These are phyloP conservation scores for Eonycteris spelaea DNA, from an alignment of 2,113 vertebrate genomes.

Conservation along the genomic window DNA sequence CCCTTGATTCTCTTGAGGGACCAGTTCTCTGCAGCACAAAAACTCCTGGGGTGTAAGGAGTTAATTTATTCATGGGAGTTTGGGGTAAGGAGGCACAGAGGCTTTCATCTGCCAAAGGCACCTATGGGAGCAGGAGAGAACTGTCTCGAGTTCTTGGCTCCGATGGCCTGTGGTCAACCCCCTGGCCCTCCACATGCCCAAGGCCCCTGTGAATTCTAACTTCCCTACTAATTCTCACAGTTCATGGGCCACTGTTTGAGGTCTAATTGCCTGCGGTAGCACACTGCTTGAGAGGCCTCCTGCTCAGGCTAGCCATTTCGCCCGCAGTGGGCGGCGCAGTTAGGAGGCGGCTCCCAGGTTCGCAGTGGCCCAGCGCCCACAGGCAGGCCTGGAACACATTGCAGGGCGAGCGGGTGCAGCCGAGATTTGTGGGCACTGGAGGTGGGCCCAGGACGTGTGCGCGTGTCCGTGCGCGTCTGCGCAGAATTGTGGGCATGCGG, in stretches of 20 bases:
- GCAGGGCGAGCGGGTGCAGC: not conserved
- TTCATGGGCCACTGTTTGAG: not conserved
- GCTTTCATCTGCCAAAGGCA: not conserved
- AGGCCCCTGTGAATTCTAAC: not conserved
- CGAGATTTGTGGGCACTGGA: fast-evolving
- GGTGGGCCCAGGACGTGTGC: not conserved
- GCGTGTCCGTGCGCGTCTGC: fast-evolving
- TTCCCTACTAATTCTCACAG: not conserved
- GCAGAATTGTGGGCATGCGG: not conserved
- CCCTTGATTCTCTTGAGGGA: not conserved
- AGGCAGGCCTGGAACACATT: not conserved
- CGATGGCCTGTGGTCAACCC: fast-evolving
- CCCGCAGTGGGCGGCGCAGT: not conserved
- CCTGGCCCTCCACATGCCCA: fast-evolving
- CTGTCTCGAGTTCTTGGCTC: not conserved
- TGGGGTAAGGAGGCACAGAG: not conserved
- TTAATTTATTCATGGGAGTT: not conserved
- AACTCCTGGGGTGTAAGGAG: not conserved
- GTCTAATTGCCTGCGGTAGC: not conserved
- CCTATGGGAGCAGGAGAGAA: not conserved
- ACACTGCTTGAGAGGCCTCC: not conserved
- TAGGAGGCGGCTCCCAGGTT: not conserved
- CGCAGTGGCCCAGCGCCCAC: fast-evolving
- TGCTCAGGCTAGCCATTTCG: not conserved
- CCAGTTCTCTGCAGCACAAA: not conserved